Base-by-base conservation (phyloP, 2,113 vertebrate species). In the Platycercus adscitus region DNA sequence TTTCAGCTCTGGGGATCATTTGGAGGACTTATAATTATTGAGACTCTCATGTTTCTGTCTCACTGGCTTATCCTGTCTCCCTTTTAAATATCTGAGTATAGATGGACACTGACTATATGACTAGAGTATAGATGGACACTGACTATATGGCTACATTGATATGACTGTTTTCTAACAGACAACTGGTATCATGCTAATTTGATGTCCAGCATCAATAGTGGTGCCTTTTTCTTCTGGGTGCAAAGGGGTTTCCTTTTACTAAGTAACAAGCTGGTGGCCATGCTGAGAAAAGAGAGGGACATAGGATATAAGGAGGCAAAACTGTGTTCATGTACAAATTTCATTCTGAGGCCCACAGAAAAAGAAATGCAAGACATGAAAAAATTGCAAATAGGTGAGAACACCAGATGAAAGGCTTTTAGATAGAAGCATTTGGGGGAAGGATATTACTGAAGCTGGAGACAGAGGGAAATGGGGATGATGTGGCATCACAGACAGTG, bases 31-130 rank as follows among this genome's bases (percentile, higher is more conserved):
- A 31, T 21, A 81, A 49, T 46, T 73, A 31, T 17, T 41, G 31
- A 61, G n/a, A n/a, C 3, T 65, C 23, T 46, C 37, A 11, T 25
- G 20, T 78, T 86, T 70, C 47, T 53, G 4, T 81, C 41, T 77
- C 35, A 69, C 17, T 82, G 56, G 6, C 11, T 72, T 39, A 47
- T 31, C 21, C 46, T 52, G 10, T n/a, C n/a, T 89, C 13, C 24
- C 41, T 91, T 91, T 84, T 31, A 86, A 91, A 86, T 3, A 37
- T 19, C 33, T 44, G 43, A 17, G 9, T 46, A 55, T 25, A 64
- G 65, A 35, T 33, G 28, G 26, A 17, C 0, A 0, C 33, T 69
- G 79, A 76, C 18, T 50, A 3, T 61, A 37, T 15, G n/a, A 6
- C 18, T 69, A 9, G 43, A 43, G 9, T 46, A 55, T 25, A 64